Conservation (phyloP, 1,140 invertebrate species). For the Drosophila nebulosa region DNA sequence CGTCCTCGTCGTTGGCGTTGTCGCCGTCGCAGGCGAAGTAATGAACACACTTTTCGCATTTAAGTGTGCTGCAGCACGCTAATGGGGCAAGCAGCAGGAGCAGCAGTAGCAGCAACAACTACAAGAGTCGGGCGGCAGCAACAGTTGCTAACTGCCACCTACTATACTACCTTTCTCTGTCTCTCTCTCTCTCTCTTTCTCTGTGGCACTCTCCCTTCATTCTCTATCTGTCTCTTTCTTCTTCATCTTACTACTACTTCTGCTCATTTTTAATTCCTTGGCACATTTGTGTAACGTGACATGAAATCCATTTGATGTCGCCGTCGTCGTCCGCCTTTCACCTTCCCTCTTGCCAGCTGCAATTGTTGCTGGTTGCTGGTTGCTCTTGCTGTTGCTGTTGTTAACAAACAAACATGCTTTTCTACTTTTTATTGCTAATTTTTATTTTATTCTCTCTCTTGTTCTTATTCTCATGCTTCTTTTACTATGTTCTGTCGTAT, state of each 20-base stretch:
- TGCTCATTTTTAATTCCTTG: slow-evolving; percentile 77
- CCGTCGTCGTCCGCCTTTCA: slow-evolving; percentile 21
- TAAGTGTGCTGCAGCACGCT: slow-evolving; percentile 69
- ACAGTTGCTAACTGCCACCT: slow-evolving; percentile 43
- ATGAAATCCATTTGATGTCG: slow-evolving; percentile 77
- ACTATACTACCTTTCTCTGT: slow-evolving; percentile 12
- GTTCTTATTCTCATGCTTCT: neutral
- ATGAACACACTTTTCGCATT: slow-evolving; percentile 79
- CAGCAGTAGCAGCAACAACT: slow-evolving; percentile 36
- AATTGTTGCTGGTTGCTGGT: neutral
- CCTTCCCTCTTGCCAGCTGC: neutral
- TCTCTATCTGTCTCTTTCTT: neutral
- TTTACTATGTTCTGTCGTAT: slow-evolving; percentile 21
- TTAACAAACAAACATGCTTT: slow-evolving; percentile 79
- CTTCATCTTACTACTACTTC: slow-evolving; percentile 8
- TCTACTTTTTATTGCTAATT: slow-evolving; percentile 79
- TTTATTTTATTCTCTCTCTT: slow-evolving; percentile 66
- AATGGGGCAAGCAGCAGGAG: slow-evolving; percentile 57
- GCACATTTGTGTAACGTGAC: slow-evolving; percentile 78
- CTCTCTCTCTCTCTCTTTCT: slow-evolving; percentile 28
- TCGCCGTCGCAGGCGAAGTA: slow-evolving; percentile 29
- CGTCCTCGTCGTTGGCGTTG: neutral
- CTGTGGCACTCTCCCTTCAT: neutral
- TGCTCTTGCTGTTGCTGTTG: slow-evolving; percentile 37
- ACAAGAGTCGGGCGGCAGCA: slow-evolving; percentile 48